Percentiles rank a stretch among this genome's conserved stretches.
Conservation (phyloP, 2,113 vertebrate genomes). For the Podilymbus podiceps region DNA sequence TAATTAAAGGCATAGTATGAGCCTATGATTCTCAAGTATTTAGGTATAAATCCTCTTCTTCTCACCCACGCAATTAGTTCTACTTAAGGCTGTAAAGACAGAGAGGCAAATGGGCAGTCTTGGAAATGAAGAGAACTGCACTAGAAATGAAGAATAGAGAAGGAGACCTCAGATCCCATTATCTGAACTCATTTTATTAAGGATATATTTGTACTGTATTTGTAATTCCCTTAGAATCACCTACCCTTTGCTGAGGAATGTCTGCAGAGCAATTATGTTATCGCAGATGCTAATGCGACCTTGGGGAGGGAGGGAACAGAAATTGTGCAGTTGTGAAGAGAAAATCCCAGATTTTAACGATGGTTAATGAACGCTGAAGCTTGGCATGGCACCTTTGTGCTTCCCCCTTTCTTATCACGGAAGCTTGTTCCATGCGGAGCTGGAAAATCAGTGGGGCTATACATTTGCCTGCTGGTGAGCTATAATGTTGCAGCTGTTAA, state of each 20-base stretch:
- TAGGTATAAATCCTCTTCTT: conserved; percentile 29
- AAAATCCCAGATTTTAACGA: conserved; percentile 20
- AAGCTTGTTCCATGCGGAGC: not conserved
- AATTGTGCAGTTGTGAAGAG: not conserved
- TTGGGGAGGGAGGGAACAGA: not conserved
- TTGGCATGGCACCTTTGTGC: conserved; percentile 13
- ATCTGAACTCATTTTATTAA: conserved; percentile 57
- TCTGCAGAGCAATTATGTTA: conserved; percentile 53
- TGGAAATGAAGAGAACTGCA: conserved; percentile 15
- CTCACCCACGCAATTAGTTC: conserved; percentile 21
- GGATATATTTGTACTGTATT: conserved; percentile 45
- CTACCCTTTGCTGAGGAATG: not conserved
- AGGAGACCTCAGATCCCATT: conserved; percentile 31
- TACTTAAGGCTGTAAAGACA: conserved; percentile 25
- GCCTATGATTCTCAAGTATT: conserved; percentile 3
- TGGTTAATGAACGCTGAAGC: not conserved
- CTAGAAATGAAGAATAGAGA: conserved; percentile 29
- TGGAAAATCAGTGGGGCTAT: conserved; percentile 18
- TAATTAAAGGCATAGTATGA: conserved; percentile 14
- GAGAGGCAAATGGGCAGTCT: conserved; percentile 3
- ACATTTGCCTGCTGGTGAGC: not conserved
- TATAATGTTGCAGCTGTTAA: conserved; percentile 12
- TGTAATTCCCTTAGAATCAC: conserved; percentile 51
- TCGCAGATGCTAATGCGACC: conserved; percentile 32
- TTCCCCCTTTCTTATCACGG: not conserved